Evolutionary conservation across 1,140 invertebrate genomes (phyloP).

Genomic region (Episyrphus balteatus): DNA sequence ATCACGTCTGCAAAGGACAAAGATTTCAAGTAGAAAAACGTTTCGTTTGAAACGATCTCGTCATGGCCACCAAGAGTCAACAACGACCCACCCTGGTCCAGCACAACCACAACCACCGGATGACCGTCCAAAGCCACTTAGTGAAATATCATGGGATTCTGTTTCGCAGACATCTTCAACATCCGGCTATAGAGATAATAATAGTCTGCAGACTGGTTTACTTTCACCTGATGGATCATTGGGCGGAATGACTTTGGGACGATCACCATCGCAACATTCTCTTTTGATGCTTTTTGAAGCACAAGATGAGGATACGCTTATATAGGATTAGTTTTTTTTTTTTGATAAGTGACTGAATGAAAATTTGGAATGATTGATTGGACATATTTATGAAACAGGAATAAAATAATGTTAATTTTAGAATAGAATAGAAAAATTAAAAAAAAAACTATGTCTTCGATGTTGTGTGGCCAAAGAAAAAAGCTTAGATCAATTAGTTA

Average conservation of each 20-base stretch:
- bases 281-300: constrained; percentile 56
- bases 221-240: constrained; percentile 43
- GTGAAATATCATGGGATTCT: constrained; percentile 63
- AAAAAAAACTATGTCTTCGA: too few relatives aligned
- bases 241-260: constrained; percentile 27
- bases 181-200: constrained; percentile 61
- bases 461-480: too few relatives aligned
- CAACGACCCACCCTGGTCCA: constrained; percentile 3
- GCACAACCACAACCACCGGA: constrained; percentile 20
- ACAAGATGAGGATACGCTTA: constrained; percentile 62
- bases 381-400: too few relatives aligned
- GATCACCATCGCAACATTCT: constrained; percentile 51
- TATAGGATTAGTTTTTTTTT: constrained; percentile 36
- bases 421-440: too few relatives aligned
- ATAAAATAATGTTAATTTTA: too few relatives aligned
- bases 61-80: constrained; percentile 34
- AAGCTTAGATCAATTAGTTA: too few relatives aligned
- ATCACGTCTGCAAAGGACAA: constrained; percentile 75
- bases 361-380: too few relatives aligned
- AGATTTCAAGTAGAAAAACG: constrained; percentile 87
- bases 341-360: too few relatives aligned
- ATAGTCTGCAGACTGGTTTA: constrained; percentile 42
- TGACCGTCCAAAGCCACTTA: constrained; percentile 30
- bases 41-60: constrained; percentile 77
- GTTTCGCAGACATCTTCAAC: constrained; percentile 67